These are phyloP conservation scores for Oreochromis niloticus DNA, from an alignment of 2,113 vertebrate species.

Conservation along the genomic window DNA sequence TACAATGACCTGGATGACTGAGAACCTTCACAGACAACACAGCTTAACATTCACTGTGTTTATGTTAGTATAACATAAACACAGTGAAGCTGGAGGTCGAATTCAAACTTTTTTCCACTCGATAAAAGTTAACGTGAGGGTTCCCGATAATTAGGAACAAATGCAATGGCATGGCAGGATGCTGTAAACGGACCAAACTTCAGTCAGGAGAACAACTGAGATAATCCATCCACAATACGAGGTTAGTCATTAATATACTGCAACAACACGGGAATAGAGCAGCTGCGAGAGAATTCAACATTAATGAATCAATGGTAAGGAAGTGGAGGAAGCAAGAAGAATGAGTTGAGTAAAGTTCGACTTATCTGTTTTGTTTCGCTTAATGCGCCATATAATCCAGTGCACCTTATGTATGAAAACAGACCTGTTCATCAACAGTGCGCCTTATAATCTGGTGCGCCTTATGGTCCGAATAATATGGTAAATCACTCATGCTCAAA, in stretches of 20 bases:
- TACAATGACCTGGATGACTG: neutral
- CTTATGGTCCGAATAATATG: neutral
- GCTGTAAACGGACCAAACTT: neutral
- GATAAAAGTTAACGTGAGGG: neutral
- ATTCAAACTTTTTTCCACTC: neutral
- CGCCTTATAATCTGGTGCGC: neutral
- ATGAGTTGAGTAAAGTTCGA: neutral
- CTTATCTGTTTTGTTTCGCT: neutral
- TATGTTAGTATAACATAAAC: neutral
- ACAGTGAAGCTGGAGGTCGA: neutral
- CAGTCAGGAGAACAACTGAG: neutral
- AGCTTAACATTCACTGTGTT: neutral
- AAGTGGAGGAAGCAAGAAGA: neutral
- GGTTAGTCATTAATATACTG: neutral
- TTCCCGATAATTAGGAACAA: neutral
- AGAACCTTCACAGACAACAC: neutral
- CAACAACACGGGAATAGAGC: neutral
- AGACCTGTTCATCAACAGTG: neutral
- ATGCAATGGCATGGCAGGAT: neutral
- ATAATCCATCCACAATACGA: neutral
- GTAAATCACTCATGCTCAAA: neutral
- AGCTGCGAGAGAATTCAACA: neutral
- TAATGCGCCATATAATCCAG: neutral
- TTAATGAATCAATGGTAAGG: neutral
- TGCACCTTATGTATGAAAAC: neutral